Conservation (phyloP, 2,797 vertebrate species). For the Lagodon rhomboides region DNA sequence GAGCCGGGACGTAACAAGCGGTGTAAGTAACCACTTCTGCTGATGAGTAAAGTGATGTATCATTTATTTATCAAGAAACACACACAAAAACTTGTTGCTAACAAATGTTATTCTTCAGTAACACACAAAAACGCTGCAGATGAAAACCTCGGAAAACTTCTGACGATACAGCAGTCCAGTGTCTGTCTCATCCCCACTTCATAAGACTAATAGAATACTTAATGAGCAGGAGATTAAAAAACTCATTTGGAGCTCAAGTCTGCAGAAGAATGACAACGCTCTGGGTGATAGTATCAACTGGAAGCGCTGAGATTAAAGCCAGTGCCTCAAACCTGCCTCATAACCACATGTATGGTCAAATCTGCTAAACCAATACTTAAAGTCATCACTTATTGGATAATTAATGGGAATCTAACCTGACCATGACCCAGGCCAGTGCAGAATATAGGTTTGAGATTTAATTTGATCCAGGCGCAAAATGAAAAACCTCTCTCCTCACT, state of each 20-base stretch:
- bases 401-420: not conserved
- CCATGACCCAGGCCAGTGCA: not conserved
- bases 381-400: slow-evolving; percentile 5
- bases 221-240: slow-evolving; percentile 51
- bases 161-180: slow-evolving; percentile 22
- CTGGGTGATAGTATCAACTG: slow-evolving; percentile 16
- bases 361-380: not conserved
- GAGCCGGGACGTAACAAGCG: not conserved
- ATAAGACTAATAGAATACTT: slow-evolving; percentile 25
- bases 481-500: slow-evolving; percentile 29
- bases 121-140: not conserved
- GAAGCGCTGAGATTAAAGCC: slow-evolving; percentile 29
- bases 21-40: not conserved
- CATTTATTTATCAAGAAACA: not conserved
- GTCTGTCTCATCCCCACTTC: slow-evolving; percentile 30
- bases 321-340: slow-evolving; percentile 15
- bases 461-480: slow-evolving; percentile 12
- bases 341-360: slow-evolving; percentile 10
- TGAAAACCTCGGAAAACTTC: slow-evolving; percentile 12
- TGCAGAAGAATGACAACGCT: slow-evolving; percentile 24
- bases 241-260: slow-evolving; percentile 36
- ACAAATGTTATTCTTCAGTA: slow-evolving; percentile 16
- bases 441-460: slow-evolving; percentile 6
- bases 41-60: slow-evolving; percentile 9
- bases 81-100: not conserved